These are phyloP conservation scores for Brachyhypopomus gauderio DNA, from an alignment of 2,113 vertebrate genomes.

Conservation along the genomic window DNA sequence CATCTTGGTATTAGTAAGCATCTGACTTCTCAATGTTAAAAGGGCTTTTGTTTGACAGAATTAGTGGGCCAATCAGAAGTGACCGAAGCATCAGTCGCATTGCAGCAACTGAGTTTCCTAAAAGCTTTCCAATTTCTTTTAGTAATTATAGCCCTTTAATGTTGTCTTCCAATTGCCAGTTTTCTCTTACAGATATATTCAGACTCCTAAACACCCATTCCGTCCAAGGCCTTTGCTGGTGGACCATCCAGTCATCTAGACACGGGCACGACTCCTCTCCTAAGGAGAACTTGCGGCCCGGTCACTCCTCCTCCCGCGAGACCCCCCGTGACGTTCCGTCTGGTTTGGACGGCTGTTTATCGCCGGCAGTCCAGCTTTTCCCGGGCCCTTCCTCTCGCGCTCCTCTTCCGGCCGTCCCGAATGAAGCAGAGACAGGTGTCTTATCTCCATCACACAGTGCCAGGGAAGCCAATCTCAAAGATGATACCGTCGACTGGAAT, in stretches of 20 bases:
- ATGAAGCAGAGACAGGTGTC: slow-evolving; percentile 75
- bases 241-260: background rate
- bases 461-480: slow-evolving; percentile 76
- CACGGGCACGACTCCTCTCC: slow-evolving; percentile 58
- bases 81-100: background rate
- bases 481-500: slow-evolving; percentile 76
- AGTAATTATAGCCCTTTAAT: background rate
- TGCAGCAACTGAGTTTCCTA: background rate
- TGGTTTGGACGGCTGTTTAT: slow-evolving; percentile 65
- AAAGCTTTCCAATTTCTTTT: background rate
- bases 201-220: background rate
- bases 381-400: slow-evolving; percentile 40
- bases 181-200: background rate
- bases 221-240: background rate
- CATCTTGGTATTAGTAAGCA: too few relatives aligned
- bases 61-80: background rate
- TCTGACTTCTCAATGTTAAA: too few relatives aligned
- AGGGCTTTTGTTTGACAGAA: too few relatives aligned
- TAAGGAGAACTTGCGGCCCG: slow-evolving; percentile 61
- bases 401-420: slow-evolving; percentile 54
- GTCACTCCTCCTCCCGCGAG: slow-evolving; percentile 58
- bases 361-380: slow-evolving; percentile 70
- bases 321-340: slow-evolving; percentile 53
- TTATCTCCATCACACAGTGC: slow-evolving; percentile 77
- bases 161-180: background rate